phyloP scores from a whole-genome alignment of 2,888 invertebrate species.

The Gibbula magus region DNA sequence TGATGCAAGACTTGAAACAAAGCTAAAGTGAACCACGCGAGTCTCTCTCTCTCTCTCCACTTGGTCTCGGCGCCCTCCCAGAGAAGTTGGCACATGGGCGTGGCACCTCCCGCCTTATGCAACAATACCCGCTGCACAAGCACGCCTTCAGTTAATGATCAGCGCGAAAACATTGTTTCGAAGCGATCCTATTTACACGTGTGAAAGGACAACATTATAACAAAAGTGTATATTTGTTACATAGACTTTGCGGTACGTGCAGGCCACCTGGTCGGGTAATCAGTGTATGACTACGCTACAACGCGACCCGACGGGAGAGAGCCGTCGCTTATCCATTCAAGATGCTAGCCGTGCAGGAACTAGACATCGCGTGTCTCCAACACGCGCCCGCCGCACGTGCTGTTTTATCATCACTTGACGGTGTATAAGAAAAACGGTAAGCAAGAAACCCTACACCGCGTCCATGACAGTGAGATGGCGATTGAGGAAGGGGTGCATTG shows the following conservation, averaged over 20 bases:
- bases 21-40: background rate
- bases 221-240: slow-evolving; percentile 13
- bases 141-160: slow-evolving; percentile 5
- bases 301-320: background rate
- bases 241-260: background rate
- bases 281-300: background rate
- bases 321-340: background rate
- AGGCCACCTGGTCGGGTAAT: background rate
- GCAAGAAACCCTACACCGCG: background rate
- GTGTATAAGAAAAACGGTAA: background rate
- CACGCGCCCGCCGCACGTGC: slow-evolving; percentile 1
- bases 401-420: background rate
- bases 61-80: background rate
- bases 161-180: slow-evolving; percentile 1
- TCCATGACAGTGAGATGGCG: background rate
- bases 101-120: background rate
- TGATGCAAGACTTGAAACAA: background rate
- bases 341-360: background rate
- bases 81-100: background rate
- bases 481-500: background rate
- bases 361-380: background rate
- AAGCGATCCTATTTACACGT: background rate
- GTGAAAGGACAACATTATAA: slow-evolving; percentile 8
- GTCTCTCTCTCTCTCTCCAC: background rate
- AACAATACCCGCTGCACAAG: background rate